Conservation (phyloP, 2,888 invertebrate genomes). For the Myathropa florea region DNA sequence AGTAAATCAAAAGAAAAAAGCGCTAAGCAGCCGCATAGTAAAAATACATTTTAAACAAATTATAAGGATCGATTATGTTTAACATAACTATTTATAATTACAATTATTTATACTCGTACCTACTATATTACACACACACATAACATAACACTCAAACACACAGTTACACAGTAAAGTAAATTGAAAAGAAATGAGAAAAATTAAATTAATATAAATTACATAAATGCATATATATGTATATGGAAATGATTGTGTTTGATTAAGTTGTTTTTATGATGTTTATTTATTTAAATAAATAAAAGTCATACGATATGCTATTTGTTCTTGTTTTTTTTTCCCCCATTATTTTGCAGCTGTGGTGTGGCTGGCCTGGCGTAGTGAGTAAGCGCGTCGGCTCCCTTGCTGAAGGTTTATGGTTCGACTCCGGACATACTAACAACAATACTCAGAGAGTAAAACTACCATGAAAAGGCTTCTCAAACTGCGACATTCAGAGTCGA, state of each 20-base stretch:
- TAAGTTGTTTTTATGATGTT: conserved; percentile 76
- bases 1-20: conserved; percentile 3
- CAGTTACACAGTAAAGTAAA: conserved; percentile 44
- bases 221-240: conserved; percentile 33
- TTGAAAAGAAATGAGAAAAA: conserved; percentile 22
- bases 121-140: conserved; percentile 28
- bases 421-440: too few relatives aligned
- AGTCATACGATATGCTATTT: conserved; percentile 56
- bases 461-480: too few relatives aligned
- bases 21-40: conserved; percentile 12
- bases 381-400: too few relatives aligned
- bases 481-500: too few relatives aligned
- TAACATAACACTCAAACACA: conserved; percentile 27
- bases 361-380: too few relatives aligned
- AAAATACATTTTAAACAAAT: conserved; percentile 37
- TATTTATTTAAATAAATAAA: conserved; percentile 74
- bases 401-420: too few relatives aligned
- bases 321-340: conserved; percentile 3
- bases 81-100: conserved; percentile 67
- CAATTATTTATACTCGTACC: conserved; percentile 68
- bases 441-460: too few relatives aligned
- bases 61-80: conserved; percentile 64
- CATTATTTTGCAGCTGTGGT: neutral
- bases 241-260: conserved; percentile 74
- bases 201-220: conserved; percentile 66